Evolutionary conservation across 2,888 invertebrate species (phyloP).

Genomic region (Sinohyriopsis cumingii): DNA sequence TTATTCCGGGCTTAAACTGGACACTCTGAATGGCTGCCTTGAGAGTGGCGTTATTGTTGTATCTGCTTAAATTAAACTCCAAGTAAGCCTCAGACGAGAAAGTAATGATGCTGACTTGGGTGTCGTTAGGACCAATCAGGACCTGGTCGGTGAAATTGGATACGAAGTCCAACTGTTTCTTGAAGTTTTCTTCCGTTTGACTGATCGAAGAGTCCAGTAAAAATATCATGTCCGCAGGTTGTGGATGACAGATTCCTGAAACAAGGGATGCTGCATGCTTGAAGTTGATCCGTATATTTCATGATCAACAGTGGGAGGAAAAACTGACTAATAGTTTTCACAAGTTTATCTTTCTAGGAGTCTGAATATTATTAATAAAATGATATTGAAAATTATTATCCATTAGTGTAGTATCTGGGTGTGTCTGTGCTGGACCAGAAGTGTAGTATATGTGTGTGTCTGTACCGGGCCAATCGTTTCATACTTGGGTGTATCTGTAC

Average conservation of each 20-base stretch:
- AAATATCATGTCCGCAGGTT: slow-evolving; percentile 21
- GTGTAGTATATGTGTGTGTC: too few relatives aligned
- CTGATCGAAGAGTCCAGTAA: slow-evolving; percentile 23
- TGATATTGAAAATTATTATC: too few relatives aligned
- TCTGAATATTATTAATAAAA: too few relatives aligned
- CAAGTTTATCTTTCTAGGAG: too few relatives aligned
- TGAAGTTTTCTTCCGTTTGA: slow-evolving; percentile 17
- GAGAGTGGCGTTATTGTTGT: slow-evolving; percentile 5
- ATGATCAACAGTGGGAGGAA: too few relatives aligned
- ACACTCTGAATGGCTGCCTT: slow-evolving; percentile 13
- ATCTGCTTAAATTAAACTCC: slow-evolving; percentile 13
- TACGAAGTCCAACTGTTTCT: slow-evolving; percentile 19
- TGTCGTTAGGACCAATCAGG: slow-evolving; percentile 8
- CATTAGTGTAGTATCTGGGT: too few relatives aligned
- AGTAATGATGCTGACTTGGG: slow-evolving; percentile 17
- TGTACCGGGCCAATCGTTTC: too few relatives aligned
- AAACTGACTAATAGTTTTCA: too few relatives aligned
- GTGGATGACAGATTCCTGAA: slow-evolving; percentile 15
- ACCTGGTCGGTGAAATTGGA: slow-evolving; percentile 11
- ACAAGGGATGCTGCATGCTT: background rate
- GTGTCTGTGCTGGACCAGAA: too few relatives aligned
- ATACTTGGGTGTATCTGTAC: too few relatives aligned
- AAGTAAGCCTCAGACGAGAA: slow-evolving; percentile 12
- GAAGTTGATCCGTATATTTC: too few relatives aligned
- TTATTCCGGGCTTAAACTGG: slow-evolving; percentile 13